Conservation (phyloP, 2,113 vertebrate species). For the Lynx canadensis region DNA sequence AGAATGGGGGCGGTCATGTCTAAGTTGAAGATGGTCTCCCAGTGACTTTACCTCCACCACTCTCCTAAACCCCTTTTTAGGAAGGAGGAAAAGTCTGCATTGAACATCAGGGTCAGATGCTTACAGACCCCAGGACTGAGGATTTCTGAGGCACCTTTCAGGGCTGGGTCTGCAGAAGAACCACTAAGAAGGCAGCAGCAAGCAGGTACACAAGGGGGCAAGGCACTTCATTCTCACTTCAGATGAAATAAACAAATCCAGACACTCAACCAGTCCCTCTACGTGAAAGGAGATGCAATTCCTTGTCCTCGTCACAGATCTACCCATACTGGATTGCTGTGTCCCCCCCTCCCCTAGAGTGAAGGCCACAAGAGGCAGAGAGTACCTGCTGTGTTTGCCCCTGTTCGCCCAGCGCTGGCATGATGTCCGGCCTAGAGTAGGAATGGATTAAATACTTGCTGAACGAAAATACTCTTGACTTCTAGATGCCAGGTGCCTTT, state of each 20-base stretch:
- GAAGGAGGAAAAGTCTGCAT: background rate
- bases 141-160: background rate
- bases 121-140: background rate
- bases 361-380: background rate
- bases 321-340: background rate
- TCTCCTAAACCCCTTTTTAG: background rate
- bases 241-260: background rate
- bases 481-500: background rate
- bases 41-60: background rate
- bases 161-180: background rate
- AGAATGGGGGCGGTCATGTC: background rate
- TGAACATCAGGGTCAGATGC: background rate
- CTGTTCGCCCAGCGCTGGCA: background rate
- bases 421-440: background rate
- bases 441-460: background rate
- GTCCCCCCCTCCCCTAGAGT: background rate
- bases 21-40: background rate
- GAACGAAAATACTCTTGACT: background rate
- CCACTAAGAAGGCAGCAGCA: background rate
- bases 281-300: background rate
- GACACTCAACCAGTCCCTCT: background rate
- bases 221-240: background rate
- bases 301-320: background rate
- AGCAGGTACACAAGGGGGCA: background rate
- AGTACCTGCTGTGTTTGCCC: background rate